Conservation (phyloP, 2,113 vertebrate genomes). For the Hipposideros armiger region DNA sequence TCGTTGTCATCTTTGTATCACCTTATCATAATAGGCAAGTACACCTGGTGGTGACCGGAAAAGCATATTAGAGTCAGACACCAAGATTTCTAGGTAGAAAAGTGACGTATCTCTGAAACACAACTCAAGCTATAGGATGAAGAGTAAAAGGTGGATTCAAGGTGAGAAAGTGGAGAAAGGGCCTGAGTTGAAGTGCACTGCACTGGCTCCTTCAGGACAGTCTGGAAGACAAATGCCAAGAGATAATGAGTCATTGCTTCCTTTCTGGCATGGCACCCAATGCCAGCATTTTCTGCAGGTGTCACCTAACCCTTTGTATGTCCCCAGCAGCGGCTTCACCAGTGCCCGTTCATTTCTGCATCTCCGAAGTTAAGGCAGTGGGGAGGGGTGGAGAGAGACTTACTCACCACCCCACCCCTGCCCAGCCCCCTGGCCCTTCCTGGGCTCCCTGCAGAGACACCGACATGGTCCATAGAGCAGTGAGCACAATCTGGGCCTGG, state of each 20-base stretch:
- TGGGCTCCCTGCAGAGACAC: neutral
- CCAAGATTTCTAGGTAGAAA: neutral
- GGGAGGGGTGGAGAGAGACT: neutral
- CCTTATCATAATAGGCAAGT: neutral
- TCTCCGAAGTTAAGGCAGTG: neutral
- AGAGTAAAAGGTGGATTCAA: neutral
- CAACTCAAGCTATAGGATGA: no score
- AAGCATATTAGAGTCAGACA: no score
- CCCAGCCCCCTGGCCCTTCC: no score
- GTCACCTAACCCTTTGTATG: fast-evolving
- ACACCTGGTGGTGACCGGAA: neutral
- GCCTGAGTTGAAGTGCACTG: fast-evolving
- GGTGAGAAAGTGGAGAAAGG: no score
- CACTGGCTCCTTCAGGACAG: no score
- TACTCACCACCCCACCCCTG: no score
- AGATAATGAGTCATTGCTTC: no score
- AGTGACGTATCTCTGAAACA: neutral
- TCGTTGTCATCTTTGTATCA: neutral
- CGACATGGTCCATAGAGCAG: no score
- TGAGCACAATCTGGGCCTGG: fast-evolving
- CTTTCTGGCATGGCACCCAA: neutral
- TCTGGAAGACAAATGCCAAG: no score
- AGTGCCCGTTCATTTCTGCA: neutral
- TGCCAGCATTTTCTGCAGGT: no score
- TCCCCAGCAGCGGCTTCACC: neutral